Evolutionary conservation across 2,113 vertebrate species (phyloP), one percentile per base, ranked within the genome.

Genomic region (Holacanthus passer): DNA sequence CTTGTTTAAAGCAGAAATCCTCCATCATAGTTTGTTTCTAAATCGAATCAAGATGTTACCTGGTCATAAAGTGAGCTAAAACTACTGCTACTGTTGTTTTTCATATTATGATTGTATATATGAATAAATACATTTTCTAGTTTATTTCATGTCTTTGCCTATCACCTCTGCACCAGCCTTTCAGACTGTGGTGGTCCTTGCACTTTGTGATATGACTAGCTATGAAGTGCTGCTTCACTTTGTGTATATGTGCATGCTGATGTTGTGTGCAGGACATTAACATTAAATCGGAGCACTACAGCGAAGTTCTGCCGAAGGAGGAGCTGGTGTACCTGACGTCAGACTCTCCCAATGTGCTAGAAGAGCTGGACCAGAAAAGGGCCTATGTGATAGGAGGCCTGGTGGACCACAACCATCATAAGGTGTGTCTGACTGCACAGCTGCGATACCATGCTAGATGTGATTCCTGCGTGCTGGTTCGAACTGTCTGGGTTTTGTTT

Each of bases 321-420:
- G 95, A 99, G 59, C 88, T 99, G 31, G 94, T 99, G 0, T 99
- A 99, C 87, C 97, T 99, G 65, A 99, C 98, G 3, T 99, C 98
- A 2, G 98, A 99, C 90, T 99, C 98, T 11, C 97, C 98, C 4
- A 97, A 98, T 0, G 16, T 98, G 20, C 95, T 99, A 69, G 92
- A 91, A 31, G 96, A 98, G 83, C 93, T 99, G 69, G 97, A 99
- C 89, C 96, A 96, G 45, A 94, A 91, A 43, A 99, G 98, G 87
- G 97, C 97, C 17, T 99, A 99, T 10, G 94, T 99, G 47, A 99
- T 99, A 0, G 98, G 98, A 87, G 98, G 98, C 16, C 91, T 99
- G 53, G 98, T 99, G 78, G 98, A 99, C 93, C 98, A 99, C 93
- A 99, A 99, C 90, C 98, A 99, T 84, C 96, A 98, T 82, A 99